A percentile compares a stretch with the other conserved stretches of the same genome.
These are phyloP conservation scores for Brenthis ino DNA, from an alignment of 2,888 invertebrate genomes.

Conservation along the genomic window DNA sequence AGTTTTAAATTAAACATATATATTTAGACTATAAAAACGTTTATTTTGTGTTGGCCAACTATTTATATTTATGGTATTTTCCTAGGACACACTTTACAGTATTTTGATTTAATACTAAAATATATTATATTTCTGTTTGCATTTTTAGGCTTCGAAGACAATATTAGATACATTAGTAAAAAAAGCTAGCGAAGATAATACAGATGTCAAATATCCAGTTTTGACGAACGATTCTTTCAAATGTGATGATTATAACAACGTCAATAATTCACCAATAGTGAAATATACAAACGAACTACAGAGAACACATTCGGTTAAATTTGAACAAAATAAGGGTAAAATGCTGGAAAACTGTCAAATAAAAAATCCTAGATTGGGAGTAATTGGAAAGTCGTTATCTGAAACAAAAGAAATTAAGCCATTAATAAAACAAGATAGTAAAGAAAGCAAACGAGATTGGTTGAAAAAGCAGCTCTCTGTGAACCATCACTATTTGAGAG, in stretches of 20 bases:
- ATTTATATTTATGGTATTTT: too few species aligned
- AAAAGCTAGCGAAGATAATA: constrained; percentile 51
- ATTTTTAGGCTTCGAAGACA: constrained; percentile 83
- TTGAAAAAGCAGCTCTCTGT: constrained; percentile 76
- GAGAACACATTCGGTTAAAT: constrained; percentile 64
- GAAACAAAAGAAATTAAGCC: constrained; percentile 65
- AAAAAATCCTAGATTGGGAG: constrained; percentile 53
- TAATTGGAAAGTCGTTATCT: constrained; percentile 56
- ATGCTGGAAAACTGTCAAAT: constrained; percentile 54
- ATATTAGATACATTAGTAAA: constrained; percentile 83
- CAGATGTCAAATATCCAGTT: constrained; percentile 55
- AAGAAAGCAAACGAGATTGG: constrained; percentile 73
- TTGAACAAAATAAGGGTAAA: constrained; percentile 49
- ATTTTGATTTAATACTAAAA: too few species aligned
- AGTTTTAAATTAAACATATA: too few species aligned
- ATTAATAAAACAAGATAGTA: constrained; percentile 65
- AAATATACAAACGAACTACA: constrained; percentile 56
- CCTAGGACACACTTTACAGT: too few species aligned
- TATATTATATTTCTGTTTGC: too few species aligned
- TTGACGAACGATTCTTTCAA: constrained; percentile 45
- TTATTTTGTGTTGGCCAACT: too few species aligned
- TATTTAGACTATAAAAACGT: too few species aligned
- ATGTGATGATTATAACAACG: constrained; percentile 37
- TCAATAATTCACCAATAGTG: constrained; percentile 57
- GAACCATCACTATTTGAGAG: constrained; percentile 87